phyloP scores from a whole-genome alignment of 2,113 vertebrate species.

The Mormyrus lacerda region DNA sequence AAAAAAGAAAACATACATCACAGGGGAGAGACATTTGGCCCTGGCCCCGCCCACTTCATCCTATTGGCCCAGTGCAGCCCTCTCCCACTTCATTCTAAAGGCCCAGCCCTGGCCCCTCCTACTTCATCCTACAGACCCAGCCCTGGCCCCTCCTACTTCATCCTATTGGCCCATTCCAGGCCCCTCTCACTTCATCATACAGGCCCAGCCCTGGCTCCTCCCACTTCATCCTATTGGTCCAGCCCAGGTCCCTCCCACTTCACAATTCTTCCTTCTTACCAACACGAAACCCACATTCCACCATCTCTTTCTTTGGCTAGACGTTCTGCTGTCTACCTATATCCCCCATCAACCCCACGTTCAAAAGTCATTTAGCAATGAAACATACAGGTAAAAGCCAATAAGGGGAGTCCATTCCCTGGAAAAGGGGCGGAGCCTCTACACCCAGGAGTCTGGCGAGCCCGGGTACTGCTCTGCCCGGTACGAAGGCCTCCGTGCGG shows the following conservation, averaged over 20 bases:
- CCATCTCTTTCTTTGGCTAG: constrained; percentile 73
- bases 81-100: constrained; percentile 22
- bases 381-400: constrained; percentile 53
- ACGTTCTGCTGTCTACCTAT: constrained; percentile 66
- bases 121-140: constrained; percentile 24
- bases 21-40: neutral
- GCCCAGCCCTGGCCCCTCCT: neutral
- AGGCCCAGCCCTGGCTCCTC: neutral
- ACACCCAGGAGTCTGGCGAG: constrained; percentile 97
- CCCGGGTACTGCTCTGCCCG: constrained; percentile 91
- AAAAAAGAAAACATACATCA: constrained; percentile 63
- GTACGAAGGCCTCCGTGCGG: constrained; percentile 83
- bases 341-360: constrained; percentile 30
- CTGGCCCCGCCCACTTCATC: constrained; percentile 26
- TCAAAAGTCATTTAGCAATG: constrained; percentile 50
- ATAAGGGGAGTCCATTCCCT: constrained; percentile 30
- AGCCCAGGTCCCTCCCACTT: constrained; percentile 32
- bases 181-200: constrained; percentile 25
- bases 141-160: neutral
- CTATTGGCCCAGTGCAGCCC: neutral
- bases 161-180: neutral
- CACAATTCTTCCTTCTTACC: constrained; percentile 47
- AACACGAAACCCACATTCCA: constrained; percentile 50
- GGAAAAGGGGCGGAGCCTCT: constrained; percentile 37
- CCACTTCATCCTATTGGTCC: constrained; percentile 23